A percentile compares a stretch with the other conserved stretches of the same genome.
Evolutionary conservation across 2,888 invertebrate genomes (phyloP).

Genomic region (Pseudococcus jackbeardsleyi): DNA sequence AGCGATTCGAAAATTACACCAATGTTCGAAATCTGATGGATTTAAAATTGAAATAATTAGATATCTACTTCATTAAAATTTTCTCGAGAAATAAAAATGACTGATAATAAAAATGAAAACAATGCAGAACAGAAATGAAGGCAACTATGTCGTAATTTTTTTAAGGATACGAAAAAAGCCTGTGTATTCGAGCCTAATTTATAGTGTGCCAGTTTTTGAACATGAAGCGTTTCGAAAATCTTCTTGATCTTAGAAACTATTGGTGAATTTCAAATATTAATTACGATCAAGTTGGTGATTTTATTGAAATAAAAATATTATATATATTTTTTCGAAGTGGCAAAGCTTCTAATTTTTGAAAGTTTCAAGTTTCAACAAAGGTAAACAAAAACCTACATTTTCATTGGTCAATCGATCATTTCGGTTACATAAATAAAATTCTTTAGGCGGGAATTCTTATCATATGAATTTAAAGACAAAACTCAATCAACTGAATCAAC

Average conservation of each 20-base stretch:
- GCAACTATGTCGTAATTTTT: neutral
- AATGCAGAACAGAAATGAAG: neutral
- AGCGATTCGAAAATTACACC: neutral
- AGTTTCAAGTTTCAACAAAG: neutral
- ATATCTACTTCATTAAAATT: no score
- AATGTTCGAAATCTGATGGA: neutral
- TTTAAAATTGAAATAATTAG: neutral
- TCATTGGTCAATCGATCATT: slow-evolving; percentile 4
- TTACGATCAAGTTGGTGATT: no score
- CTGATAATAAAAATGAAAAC: neutral
- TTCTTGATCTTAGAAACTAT: no score
- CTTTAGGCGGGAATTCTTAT: slow-evolving; percentile 33
- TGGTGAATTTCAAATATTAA: no score
- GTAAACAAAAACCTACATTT: neutral
- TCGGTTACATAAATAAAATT: neutral
- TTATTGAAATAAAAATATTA: no score
- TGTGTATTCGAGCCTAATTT: neutral
- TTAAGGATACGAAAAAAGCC: neutral
- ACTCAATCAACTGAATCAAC: no score
- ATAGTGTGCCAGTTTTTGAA: neutral
- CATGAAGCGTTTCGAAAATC: neutral
- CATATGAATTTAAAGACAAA: neutral
- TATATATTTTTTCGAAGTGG: no score
- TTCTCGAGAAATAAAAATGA: no score
- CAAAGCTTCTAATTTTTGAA: neutral